Base-by-base conservation (phyloP, 2,888 invertebrate genomes). In the Psococerastis gibbosa region DNA sequence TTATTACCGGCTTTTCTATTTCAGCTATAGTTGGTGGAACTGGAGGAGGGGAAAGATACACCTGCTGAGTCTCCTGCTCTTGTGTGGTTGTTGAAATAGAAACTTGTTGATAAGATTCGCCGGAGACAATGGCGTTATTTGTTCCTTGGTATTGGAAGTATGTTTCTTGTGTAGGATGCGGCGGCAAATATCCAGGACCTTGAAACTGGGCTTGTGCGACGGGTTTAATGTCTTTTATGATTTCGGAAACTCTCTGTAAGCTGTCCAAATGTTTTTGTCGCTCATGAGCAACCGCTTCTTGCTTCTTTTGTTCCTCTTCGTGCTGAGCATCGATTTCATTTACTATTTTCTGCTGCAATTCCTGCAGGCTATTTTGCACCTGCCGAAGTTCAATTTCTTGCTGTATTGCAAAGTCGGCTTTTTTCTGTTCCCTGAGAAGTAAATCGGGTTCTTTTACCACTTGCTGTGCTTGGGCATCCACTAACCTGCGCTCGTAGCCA, bases 1-100 rank as follows among this genome's bases (percentile, higher is more conserved):
- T 55, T 0, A 61, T 64, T 2, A 68, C 61, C 1, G 66, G 65
- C 20, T 38, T 38, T 38, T 38, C 38, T 3, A 38, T 22, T 38
- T 38, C 38, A 8, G 20, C 38, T 16, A 38, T 18, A 6, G 38
- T 3, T 17, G 38, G 38, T 5, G 38, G 38, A 6, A 20, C 38
- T 5, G 38, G 38, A 16, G 38, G 38, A 5, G 38, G 38, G 5
- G 38, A 3, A n/a, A 38, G 20, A 4, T 38, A 16, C 20, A 18
- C 20, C 11, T 3, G n/a, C 4, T 5, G 6, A 9, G 27, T 27
- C 11, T 27, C 27, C 11, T 27, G 27, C 8, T 27, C 27, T 27
- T 27, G 27, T 6, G 8, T 11, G 27, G 27, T 27, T 9, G 8
- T 27, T 11, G 27, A 9, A 6, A 27, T 11, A 9, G 27, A 6